phyloP scores from a whole-genome alignment of 1,140 invertebrate genomes.

The Camponotus vicinus region DNA sequence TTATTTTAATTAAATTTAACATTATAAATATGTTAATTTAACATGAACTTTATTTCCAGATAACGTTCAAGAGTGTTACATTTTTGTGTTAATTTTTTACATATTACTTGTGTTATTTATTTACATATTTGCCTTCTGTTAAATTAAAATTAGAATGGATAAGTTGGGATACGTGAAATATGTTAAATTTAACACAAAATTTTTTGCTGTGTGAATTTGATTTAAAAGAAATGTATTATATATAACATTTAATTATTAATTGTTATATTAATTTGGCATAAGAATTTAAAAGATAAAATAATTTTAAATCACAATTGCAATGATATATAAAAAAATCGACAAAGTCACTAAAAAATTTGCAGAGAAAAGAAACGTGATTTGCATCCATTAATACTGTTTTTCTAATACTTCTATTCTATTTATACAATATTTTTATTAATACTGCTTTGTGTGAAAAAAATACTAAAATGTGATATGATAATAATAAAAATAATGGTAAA shows the following conservation, averaged over 20 bases:
- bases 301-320: not conserved
- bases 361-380: not conserved
- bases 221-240: not conserved
- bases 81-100: too few species aligned
- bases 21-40: too few species aligned
- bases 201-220: not conserved
- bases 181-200: too few species aligned
- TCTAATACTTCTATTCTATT: not conserved
- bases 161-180: too few species aligned
- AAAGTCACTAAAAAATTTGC: not conserved
- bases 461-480: not conserved
- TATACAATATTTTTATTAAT: not conserved
- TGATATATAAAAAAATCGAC: not conserved
- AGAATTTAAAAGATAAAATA: not conserved
- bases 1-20: too few species aligned
- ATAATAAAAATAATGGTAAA: conserved; percentile 11
- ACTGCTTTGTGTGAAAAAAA: not conserved
- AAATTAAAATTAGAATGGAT: too few species aligned
- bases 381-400: too few species aligned
- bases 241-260: not conserved
- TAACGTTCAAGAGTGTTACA: too few species aligned
- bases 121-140: too few species aligned
- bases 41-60: too few species aligned
- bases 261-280: not conserved
- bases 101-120: too few species aligned